Evolutionary conservation across 2,113 vertebrate species (phyloP).

Genomic region (Amphiprion percula): DNA sequence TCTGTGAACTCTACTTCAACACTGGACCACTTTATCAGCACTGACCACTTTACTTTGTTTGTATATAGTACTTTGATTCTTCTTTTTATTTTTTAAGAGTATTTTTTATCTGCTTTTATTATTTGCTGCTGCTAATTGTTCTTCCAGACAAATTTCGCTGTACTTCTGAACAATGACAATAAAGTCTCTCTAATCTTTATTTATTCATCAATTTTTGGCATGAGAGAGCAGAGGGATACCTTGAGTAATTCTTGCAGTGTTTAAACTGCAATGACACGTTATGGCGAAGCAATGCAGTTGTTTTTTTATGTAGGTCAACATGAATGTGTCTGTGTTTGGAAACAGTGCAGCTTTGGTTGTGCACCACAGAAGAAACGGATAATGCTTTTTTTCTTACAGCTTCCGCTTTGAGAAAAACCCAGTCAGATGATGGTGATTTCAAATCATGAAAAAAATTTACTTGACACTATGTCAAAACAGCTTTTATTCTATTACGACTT

Average conservation of each 20-base stretch:
- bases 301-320: slow-evolving; percentile 21
- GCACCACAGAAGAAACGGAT: slow-evolving; percentile 32
- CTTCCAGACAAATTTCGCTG: too few species aligned
- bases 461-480: too few species aligned
- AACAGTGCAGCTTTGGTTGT: slow-evolving; percentile 36
- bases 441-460: too few species aligned
- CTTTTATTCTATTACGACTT: too few species aligned
- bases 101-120: too few species aligned
- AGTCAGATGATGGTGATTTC: not conserved
- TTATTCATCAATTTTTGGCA: slow-evolving; percentile 27
- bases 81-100: too few species aligned
- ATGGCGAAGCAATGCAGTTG: not conserved
- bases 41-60: too few species aligned
- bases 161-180: too few species aligned
- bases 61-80: too few species aligned
- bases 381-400: slow-evolving; percentile 18
- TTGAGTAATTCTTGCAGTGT: slow-evolving; percentile 20
- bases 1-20: too few species aligned
- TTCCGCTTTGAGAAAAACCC: slow-evolving; percentile 5
- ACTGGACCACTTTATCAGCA: too few species aligned
- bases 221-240: not conserved
- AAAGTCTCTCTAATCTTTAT: not conserved
- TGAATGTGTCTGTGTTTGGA: slow-evolving; percentile 30
- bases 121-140: too few species aligned
- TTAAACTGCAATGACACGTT: slow-evolving; percentile 15